phyloP scores from a whole-genome alignment of 2,797 vertebrate species.

The Tokudaia tokunoshimensis region DNA sequence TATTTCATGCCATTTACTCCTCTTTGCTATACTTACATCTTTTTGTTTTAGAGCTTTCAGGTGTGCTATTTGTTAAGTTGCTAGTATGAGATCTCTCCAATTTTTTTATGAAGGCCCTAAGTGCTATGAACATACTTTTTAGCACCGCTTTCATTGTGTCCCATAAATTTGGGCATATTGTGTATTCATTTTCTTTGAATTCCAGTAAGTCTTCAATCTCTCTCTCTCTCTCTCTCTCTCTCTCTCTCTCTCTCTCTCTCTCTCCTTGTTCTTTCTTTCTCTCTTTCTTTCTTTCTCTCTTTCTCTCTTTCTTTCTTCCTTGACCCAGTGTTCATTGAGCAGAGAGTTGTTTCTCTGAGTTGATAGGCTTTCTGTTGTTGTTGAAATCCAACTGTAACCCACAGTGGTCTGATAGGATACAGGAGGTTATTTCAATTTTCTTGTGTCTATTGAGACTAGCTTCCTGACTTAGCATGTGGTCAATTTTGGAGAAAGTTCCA shows the following conservation, averaged over 20 bases:
- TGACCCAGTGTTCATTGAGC: too few species aligned
- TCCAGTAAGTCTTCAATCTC: neutral
- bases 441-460: too few species aligned
- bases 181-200: neutral
- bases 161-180: neutral
- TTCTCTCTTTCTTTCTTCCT: too few species aligned
- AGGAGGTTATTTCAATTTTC: too few species aligned
- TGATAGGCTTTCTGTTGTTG: neutral
- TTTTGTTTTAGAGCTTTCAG: neutral
- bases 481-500: too few species aligned
- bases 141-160: neutral
- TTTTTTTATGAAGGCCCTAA: neutral
- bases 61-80: neutral
- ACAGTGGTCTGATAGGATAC: neutral
- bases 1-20: neutral
- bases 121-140: neutral
- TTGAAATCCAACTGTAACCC: neutral
- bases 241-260: too few species aligned
- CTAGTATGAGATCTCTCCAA: neutral
- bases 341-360: neutral
- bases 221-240: too few species aligned
- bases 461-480: too few species aligned
- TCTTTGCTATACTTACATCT: neutral
- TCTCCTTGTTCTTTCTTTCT: too few species aligned
- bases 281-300: too few species aligned